Base-by-base conservation (phyloP, 2,888 invertebrate species). In the Oithona nana region DNA sequence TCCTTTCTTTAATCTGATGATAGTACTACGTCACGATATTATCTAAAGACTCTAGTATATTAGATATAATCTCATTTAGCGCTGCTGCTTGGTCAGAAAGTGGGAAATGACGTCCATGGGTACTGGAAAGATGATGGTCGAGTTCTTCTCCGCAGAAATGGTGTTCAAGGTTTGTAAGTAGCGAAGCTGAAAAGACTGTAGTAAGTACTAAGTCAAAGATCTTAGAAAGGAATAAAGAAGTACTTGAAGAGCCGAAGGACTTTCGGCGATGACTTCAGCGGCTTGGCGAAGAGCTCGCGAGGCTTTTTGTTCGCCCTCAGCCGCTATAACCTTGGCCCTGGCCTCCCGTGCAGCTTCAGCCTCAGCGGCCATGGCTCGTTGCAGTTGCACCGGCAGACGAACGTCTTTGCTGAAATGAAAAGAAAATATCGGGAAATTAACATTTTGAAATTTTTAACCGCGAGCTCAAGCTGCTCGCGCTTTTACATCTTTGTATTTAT, bases 181-280 rank as follows among this genome's bases (percentile, higher is more conserved):
- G 39, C 39, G 39, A 16, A 39, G 39, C 39, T 39, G 16, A 11
- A 39, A 39, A 39, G 16, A 39, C 6, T n/a, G n/a, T n/a, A n/a
- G n/a, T n/a, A n/a, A n/a, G n/a, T n/a, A n/a, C n/a, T n/a, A n/a
- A n/a, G n/a, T n/a, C n/a, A n/a, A n/a, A n/a, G n/a, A n/a, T n/a
- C n/a, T n/a, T n/a, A n/a, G n/a, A n/a, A n/a, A n/a, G n/a, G n/a
- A n/a, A n/a, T n/a, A n/a, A n/a, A n/a, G n/a, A n/a, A n/a, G 63
- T 68, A 79, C 79, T 76, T 84, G 83, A 63, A 87, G 75, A 28
- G 88, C 87, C 68, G 84, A 83, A n/a, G 87, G 86, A 67, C 84
- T 84, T 70, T 83, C 83, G 28, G 80, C 77, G 73, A 90, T 87
- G 59, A 89, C 86, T 69, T 89, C 83, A 1, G 88, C 84, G 6